Evolutionary conservation across 1,140 invertebrate genomes (phyloP).

Genomic region (Scaptomyza graminum): DNA sequence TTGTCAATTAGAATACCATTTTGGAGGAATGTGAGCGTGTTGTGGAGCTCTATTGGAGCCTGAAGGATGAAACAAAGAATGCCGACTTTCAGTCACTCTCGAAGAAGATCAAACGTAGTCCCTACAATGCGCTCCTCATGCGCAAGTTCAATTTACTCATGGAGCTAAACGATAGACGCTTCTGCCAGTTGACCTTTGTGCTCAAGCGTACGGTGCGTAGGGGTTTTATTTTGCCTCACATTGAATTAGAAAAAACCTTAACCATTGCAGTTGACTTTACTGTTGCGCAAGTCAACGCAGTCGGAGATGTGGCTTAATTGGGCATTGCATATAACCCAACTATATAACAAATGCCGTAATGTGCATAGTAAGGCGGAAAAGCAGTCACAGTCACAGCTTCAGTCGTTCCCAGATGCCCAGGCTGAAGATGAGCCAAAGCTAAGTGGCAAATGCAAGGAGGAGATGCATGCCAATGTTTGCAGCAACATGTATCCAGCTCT

Average conservation of each 20-base stretch:
- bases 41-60: conserved; percentile 74
- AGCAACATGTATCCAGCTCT: conserved; percentile 86
- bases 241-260: not conserved
- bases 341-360: conserved; percentile 74
- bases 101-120: conserved; percentile 81
- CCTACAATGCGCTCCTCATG: conserved; percentile 79
- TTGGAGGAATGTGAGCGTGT: conserved; percentile 78
- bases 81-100: conserved; percentile 73
- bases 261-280: conserved; percentile 50
- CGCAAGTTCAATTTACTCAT: conserved; percentile 73
- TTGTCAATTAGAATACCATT: conserved; percentile 61
- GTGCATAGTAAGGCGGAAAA: conserved; percentile 30
- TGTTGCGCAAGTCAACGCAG: conserved; percentile 71
- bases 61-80: conserved; percentile 75
- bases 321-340: conserved; percentile 73
- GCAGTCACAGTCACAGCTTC: conserved; percentile 3
- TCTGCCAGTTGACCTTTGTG: conserved; percentile 80
- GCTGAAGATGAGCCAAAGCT: conserved; percentile 46
- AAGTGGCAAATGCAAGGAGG: conserved; percentile 64
- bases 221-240: too few species aligned
- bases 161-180: conserved; percentile 74
- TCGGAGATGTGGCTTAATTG: conserved; percentile 79
- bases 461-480: conserved; percentile 82
- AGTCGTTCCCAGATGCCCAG: conserved; percentile 12
- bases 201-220: conserved; percentile 73